These are phyloP conservation scores for Arctocebus calabarensis DNA, from an alignment of 2,797 vertebrate species.

Conservation along the genomic window DNA sequence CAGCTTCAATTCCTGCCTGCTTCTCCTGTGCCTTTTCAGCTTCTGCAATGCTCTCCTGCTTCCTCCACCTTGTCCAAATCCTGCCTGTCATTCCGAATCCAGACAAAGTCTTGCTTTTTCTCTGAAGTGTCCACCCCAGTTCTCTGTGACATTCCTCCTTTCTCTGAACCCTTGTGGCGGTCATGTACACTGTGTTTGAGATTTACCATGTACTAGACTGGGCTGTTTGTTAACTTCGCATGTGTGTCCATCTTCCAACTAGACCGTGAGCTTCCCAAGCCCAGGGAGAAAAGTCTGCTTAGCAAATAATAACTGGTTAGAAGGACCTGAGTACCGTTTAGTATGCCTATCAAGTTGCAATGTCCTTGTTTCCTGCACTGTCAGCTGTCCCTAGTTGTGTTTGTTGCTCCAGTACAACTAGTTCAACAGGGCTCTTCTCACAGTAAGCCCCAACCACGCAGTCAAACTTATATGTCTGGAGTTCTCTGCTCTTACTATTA, in stretches of 20 bases:
- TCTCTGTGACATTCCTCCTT: background rate
- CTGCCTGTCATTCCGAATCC: background rate
- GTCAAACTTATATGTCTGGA: background rate
- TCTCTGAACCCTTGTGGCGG: background rate
- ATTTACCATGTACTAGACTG: background rate
- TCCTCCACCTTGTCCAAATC: background rate
- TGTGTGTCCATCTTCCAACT: background rate
- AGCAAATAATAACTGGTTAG: background rate
- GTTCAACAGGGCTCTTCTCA: background rate
- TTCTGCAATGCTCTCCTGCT: background rate
- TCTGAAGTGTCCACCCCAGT: background rate
- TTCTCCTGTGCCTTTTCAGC: background rate
- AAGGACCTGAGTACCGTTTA: background rate
- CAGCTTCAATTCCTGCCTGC: background rate
- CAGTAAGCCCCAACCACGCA: background rate
- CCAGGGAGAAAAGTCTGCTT: background rate
- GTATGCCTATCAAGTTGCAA: fast-evolving
- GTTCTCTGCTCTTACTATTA: background rate
- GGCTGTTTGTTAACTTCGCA: background rate
- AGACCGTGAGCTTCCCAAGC: background rate
- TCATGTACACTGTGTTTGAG: background rate
- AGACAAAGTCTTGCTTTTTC: background rate
- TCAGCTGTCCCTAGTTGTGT: background rate
- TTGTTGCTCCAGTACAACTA: fast-evolving
- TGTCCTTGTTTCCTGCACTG: background rate